Conservation (phyloP, 2,888 invertebrate genomes). For the Steinernema scapterisci region DNA sequence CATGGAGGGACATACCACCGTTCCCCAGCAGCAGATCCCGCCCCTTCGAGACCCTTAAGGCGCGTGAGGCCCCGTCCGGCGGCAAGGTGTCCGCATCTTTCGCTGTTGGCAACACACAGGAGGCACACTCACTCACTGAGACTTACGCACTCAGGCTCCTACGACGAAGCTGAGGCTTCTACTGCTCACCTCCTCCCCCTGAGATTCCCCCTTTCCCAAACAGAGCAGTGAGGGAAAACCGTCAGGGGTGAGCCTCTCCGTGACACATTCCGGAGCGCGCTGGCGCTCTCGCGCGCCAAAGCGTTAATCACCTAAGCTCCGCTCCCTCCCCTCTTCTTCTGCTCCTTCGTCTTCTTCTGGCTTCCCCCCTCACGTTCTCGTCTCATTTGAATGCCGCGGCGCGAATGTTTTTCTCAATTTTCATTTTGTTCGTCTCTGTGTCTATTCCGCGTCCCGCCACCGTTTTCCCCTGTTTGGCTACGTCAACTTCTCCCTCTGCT, state of each 20-base stretch:
- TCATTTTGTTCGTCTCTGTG: slow-evolving; percentile 20
- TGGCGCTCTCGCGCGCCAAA: neutral
- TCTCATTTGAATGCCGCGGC: slow-evolving; percentile 7
- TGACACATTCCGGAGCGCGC: too few relatives aligned
- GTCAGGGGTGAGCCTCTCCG: too few relatives aligned
- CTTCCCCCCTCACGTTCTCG: neutral
- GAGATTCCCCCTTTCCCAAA: too few relatives aligned
- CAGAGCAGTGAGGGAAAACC: too few relatives aligned
- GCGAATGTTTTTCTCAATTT: slow-evolving; percentile 25
- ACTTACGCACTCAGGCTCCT: too few relatives aligned
- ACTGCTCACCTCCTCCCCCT: too few relatives aligned
- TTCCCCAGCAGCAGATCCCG: neutral
- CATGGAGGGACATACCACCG: too few relatives aligned
- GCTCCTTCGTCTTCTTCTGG: neutral
- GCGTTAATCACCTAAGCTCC: slow-evolving; percentile 22
- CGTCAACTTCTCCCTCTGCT: too few relatives aligned
- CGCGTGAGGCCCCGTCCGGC: neutral
- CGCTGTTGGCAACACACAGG: neutral
- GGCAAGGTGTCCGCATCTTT: slow-evolving; percentile 1
- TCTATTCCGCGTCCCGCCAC: slow-evolving; percentile 11
- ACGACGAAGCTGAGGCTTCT: too few relatives aligned
- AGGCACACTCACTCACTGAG: too few relatives aligned
- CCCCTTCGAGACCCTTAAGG: slow-evolving; percentile 2
- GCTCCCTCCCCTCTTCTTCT: neutral
- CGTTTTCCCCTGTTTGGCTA: neutral